These are phyloP conservation scores for Stegodyphus dumicola DNA, from an alignment of 1,140 invertebrate species.

Conservation along the genomic window DNA sequence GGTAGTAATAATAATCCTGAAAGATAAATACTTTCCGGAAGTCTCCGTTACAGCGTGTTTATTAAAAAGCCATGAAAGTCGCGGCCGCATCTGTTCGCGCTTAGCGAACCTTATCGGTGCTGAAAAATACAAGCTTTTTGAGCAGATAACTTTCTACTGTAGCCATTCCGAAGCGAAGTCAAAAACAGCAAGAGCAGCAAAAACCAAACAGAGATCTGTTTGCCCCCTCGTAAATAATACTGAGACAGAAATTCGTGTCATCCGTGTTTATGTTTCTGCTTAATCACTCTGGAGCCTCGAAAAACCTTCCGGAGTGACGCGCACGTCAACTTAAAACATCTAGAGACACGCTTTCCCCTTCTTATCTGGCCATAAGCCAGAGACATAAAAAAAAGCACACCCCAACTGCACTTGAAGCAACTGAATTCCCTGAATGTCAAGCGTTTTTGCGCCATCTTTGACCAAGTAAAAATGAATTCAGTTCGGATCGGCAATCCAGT, in stretches of 20 bases:
- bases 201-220: background rate
- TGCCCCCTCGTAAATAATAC: slow-evolving; percentile 36
- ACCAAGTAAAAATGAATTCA: too few relatives aligned
- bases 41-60: too few relatives aligned
- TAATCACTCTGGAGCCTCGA: slow-evolving; percentile 31
- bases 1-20: too few relatives aligned
- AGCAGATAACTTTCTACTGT: slow-evolving; percentile 4
- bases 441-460: too few relatives aligned
- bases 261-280: slow-evolving; percentile 47
- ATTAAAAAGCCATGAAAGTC: too few relatives aligned
- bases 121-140: slow-evolving; percentile 21
- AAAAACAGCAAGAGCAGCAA: background rate
- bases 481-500: too few relatives aligned
- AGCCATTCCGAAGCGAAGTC: background rate
- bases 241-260: slow-evolving; percentile 31
- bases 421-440: too few relatives aligned
- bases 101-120: background rate
- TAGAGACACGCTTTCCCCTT: slow-evolving; percentile 11
- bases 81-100: background rate
- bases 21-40: too few relatives aligned
- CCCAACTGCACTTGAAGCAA: too few relatives aligned
- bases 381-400: background rate
- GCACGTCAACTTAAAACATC: slow-evolving; percentile 13
- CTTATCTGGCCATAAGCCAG: slow-evolving; percentile 27
- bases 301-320: slow-evolving; percentile 34